Evolutionary conservation across 2,797 vertebrate genomes (phyloP).

Genomic region (Pseudopleuronectes americanus): DNA sequence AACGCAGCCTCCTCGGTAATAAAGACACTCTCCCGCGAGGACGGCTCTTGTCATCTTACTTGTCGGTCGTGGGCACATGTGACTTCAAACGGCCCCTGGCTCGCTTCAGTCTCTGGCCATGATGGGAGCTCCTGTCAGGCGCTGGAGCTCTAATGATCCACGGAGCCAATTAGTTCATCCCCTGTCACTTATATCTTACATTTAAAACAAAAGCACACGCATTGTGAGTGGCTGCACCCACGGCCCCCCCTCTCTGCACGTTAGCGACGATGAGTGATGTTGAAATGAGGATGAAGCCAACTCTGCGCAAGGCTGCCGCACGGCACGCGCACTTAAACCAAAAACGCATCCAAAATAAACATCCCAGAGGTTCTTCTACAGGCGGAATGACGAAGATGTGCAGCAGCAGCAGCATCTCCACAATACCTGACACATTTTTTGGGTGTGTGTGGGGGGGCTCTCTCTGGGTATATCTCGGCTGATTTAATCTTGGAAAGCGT

Average conservation of each 20-base stretch:
- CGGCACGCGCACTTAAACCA: slow-evolving; percentile 46
- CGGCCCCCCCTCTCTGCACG: no score
- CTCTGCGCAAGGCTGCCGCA: slow-evolving; percentile 50
- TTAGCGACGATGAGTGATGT: background rate
- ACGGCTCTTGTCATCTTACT: slow-evolving; percentile 77
- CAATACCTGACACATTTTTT: slow-evolving; percentile 18
- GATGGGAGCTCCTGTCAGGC: slow-evolving; percentile 40
- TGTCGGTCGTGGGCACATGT: slow-evolving; percentile 62
- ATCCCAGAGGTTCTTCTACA: slow-evolving; percentile 48
- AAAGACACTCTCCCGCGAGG: slow-evolving; percentile 56
- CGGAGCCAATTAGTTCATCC: slow-evolving; percentile 47
- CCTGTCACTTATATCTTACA: no score
- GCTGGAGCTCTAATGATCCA: slow-evolving; percentile 18
- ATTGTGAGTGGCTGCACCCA: no score
- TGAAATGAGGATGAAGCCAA: slow-evolving; percentile 50
- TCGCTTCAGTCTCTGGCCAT: slow-evolving; percentile 34
- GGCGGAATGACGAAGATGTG: slow-evolving; percentile 26
- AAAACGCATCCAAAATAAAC: slow-evolving; percentile 24
- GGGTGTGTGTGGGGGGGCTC: background rate
- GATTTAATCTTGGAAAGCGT: slow-evolving; percentile 60
- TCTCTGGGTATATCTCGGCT: slow-evolving; percentile 27
- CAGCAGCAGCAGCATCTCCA: slow-evolving; percentile 26
- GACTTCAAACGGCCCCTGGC: slow-evolving; percentile 60
- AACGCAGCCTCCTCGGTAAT: slow-evolving; percentile 71
- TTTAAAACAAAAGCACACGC: no score